Conservation (phyloP, 2,113 vertebrate species). For the Syngnathoides biaculeatus region DNA sequence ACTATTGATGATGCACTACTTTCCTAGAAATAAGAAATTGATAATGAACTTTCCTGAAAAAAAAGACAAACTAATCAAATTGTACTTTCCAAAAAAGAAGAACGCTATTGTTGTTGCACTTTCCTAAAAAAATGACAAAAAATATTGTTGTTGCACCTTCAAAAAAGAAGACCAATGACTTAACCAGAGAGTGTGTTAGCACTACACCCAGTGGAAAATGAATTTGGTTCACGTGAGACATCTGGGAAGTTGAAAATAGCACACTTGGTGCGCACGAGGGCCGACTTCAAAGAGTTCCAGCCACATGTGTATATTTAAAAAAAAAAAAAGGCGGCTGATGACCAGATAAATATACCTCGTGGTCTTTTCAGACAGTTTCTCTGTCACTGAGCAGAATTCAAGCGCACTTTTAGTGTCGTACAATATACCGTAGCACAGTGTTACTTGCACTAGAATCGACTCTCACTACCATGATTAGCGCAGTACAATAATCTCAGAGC, state of each 20-base stretch:
- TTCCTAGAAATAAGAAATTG: background rate
- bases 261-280: background rate
- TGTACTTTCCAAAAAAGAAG: background rate
- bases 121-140: background rate
- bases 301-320: background rate
- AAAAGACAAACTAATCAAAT: background rate
- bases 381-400: too few species aligned
- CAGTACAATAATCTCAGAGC: conserved; percentile 3
- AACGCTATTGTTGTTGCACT: background rate
- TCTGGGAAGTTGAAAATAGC: background rate
- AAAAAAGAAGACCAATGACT: background rate
- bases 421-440: too few species aligned
- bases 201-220: background rate
- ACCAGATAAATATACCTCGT: background rate
- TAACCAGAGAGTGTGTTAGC: background rate
- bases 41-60: background rate
- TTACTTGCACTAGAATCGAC: too few species aligned
- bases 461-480: too few species aligned
- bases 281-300: background rate
- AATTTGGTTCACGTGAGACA: background rate
- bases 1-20: too few species aligned
- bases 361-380: background rate
- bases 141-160: background rate
- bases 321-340: background rate
- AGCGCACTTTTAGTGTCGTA: too few species aligned